phyloP scores from a whole-genome alignment of 2,888 invertebrate genomes.

The Hypena proboscidalis region DNA sequence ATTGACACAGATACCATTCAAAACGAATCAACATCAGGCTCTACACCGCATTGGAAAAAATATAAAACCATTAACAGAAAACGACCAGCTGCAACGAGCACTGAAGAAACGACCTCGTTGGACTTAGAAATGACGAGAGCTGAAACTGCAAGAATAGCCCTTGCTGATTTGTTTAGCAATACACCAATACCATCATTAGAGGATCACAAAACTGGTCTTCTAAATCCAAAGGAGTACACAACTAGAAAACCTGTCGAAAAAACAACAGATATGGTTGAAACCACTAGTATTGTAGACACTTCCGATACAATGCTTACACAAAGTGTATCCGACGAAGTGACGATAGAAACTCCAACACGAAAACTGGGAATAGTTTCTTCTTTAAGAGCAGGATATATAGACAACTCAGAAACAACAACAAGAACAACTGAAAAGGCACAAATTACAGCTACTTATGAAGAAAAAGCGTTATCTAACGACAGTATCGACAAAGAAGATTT shows the following conservation, averaged over 20 bases:
- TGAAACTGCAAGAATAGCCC: conserved; percentile 46
- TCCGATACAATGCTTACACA: no score
- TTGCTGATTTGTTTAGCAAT: conserved; percentile 46
- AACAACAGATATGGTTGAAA: conserved; percentile 13
- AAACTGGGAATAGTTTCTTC: conserved; percentile 55
- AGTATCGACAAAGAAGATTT: conserved; percentile 33
- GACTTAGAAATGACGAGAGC: conserved; percentile 46
- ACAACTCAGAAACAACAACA: conserved; percentile 54
- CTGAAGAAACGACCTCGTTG: conserved; percentile 33
- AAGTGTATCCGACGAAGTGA: no score
- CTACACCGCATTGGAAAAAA: conserved; percentile 50
- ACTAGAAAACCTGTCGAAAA: conserved; percentile 6
- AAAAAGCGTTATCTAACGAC: conserved; percentile 17
- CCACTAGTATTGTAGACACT: no score
- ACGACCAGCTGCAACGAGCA: conserved; percentile 24
- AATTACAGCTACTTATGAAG: conserved; percentile 9
- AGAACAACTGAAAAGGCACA: conserved; percentile 24
- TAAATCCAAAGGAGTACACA: conserved; percentile 17
- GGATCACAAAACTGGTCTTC: conserved; percentile 37
- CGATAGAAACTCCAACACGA: conserved; percentile 5
- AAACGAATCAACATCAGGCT: no score
- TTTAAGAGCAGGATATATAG: conserved; percentile 67
- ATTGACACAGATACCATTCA: conserved; percentile 8
- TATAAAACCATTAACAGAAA: conserved; percentile 58
- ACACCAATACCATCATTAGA: conserved; percentile 53